Base-by-base conservation (phyloP, 2,113 vertebrate genomes). In the Rhynchomys soricoides region DNA sequence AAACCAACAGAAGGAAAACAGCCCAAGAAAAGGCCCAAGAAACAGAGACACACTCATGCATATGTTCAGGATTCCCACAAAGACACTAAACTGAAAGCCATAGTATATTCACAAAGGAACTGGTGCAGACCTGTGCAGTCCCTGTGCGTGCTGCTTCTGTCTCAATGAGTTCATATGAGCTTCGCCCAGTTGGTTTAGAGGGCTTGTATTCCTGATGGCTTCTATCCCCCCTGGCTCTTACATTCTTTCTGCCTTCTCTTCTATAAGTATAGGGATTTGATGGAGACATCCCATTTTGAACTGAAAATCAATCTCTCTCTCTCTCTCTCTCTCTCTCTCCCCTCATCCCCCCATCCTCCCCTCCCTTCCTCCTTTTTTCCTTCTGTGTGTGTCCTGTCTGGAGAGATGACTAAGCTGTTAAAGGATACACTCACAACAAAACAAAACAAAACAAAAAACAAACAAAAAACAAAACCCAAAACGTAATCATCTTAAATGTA, bases 271-370 rank as follows among this genome's bases (percentile, higher is more conserved):
- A 70, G 68, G 34, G 16, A 70, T 70, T 7, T 70, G 31, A 68
- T 31, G 15, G 37, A 71, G 17, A n/a, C 16, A 71, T n/a, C 37
- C 68, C 17, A 71, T n/a, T 71, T 71, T n/a, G 68, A 71, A n/a
- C 22, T 74, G 71, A 43, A 21, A 40, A 4, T 70, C 34, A 34
- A 31, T 37, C 31, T 68, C 7, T 40, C 3, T 10, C 37, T 9
- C 37, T 2, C n/a, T 22, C n/a, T 21, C 34, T 6, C 66, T 68
- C 31, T 10, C 70, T 22, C 19, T 4, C n/a, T 43, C 70, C 3
- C 37, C 7, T 2, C 3, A 3, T 5, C 71, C 24, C 19, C 10
- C 37, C 1, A 6, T n/a, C 68, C 7, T 37, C n/a, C 34, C n/a
- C 68, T 19, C 37, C 17, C 37, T 71, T 16, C 17, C 9, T 71